Conservation (phyloP, 2,888 invertebrate genomes). For the Stenichneumon culpator region DNA sequence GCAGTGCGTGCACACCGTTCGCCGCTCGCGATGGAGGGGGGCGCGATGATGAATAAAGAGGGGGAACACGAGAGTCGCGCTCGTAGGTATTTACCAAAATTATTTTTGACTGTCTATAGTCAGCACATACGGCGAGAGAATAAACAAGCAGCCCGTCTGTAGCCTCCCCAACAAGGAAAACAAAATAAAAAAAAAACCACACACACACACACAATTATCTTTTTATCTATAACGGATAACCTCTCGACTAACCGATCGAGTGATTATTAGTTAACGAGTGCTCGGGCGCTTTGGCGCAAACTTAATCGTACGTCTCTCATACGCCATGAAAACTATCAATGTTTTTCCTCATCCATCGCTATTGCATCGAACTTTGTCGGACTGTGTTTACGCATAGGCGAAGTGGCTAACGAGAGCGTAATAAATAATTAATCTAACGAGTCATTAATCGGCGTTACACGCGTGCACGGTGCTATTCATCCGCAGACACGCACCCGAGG, state of each 20-base stretch:
- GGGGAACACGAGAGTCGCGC: constrained; percentile 16
- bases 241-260: not conserved
- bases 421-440: constrained; percentile 56
- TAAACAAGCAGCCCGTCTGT: not conserved
- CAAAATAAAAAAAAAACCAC: not conserved
- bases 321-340: no score
- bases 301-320: no score
- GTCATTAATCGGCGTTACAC: constrained; percentile 41
- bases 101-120: no score
- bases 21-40: not conserved
- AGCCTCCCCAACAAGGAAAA: not conserved
- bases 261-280: constrained; percentile 54
- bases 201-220: constrained; percentile 33
- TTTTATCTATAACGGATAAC: constrained; percentile 12
- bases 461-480: constrained; percentile 9
- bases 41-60: constrained; percentile 20
- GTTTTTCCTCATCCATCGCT: no score
- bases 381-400: no score
- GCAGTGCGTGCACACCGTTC: no score
- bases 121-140: not conserved
- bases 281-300: constrained; percentile 10
- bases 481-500: not conserved
- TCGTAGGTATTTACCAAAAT: no score
- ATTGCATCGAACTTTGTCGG: no score
- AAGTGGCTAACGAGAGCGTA: constrained; percentile 29